Percentiles rank a stretch among this genome's conserved stretches.
phyloP scores from a whole-genome alignment of 2,113 vertebrate genomes.

The Myxocyprinus asiaticus region DNA sequence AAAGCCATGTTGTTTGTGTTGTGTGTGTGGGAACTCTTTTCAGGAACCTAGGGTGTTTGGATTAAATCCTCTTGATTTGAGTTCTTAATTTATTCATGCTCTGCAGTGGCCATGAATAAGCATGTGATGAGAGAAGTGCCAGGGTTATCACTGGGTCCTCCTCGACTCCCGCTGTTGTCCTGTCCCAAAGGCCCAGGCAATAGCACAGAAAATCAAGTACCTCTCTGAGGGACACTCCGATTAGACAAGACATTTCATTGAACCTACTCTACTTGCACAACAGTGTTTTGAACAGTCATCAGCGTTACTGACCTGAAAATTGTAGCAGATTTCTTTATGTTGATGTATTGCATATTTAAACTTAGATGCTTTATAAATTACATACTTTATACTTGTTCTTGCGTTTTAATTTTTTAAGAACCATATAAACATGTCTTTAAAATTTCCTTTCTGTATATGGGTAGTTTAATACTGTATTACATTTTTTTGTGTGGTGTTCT shows the following conservation, averaged over 20 bases:
- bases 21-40: not conserved
- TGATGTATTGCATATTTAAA: not conserved
- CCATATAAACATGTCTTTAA: not conserved
- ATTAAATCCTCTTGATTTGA: not conserved
- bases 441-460: not conserved
- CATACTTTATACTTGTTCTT: not conserved
- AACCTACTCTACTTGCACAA: too few species aligned
- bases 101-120: slow-evolving; percentile 87
- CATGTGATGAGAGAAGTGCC: slow-evolving; percentile 86
- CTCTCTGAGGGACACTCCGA: too few species aligned
- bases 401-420: not conserved
- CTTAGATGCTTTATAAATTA: not conserved
- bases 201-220: slow-evolving; percentile 73
- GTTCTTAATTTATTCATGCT: slow-evolving; percentile 40
- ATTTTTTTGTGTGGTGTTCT: not conserved
- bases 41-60: not conserved
- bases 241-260: too few species aligned
- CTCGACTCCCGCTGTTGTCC: slow-evolving; percentile 80
- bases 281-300: not conserved
- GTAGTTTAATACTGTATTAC: not conserved
- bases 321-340: not conserved
- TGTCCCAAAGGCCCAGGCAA: slow-evolving; percentile 63
- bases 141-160: slow-evolving; percentile 88
- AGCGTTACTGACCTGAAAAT: not conserved
- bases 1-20: not conserved